Evolutionary conservation across 2,888 invertebrate genomes (phyloP).

Genomic region (Drosophila subquinaria): DNA sequence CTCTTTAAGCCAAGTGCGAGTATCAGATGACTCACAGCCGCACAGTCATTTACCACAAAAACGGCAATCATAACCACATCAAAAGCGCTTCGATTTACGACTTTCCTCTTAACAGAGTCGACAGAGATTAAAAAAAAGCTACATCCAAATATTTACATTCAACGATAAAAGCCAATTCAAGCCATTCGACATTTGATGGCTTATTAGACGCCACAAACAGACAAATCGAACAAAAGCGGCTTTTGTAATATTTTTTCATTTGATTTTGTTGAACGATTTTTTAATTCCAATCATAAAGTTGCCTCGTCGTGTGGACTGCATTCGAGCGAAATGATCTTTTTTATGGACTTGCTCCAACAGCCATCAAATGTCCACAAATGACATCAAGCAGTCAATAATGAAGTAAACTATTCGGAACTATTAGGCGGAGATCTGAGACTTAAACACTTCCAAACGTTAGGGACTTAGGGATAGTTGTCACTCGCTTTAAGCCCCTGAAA

Average conservation of each 20-base stretch:
- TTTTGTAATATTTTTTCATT: slow-evolving; percentile 58
- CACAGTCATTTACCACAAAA: slow-evolving; percentile 35
- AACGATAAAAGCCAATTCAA: slow-evolving; percentile 51
- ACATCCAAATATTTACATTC: slow-evolving; percentile 70
- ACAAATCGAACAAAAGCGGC: slow-evolving; percentile 66
- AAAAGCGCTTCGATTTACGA: slow-evolving; percentile 66
- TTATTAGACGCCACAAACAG: slow-evolving; percentile 69
- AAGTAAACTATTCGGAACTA: slow-evolving; percentile 41
- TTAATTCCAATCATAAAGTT: slow-evolving; percentile 62
- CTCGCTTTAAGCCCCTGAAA: slow-evolving; percentile 7
- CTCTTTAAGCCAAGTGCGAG: slow-evolving; percentile 24
- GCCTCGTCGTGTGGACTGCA: slow-evolving; percentile 25
- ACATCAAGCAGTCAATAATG: slow-evolving; percentile 58
- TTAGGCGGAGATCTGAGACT: slow-evolving; percentile 15
- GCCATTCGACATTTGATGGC: slow-evolving; percentile 64
- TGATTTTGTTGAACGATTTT: slow-evolving; percentile 54
- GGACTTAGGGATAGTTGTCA: slow-evolving; percentile 51
- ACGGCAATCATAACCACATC: slow-evolving; percentile 64
- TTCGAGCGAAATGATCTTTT: slow-evolving; percentile 59
- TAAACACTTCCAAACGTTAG: slow-evolving; percentile 50
- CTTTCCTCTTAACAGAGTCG: slow-evolving; percentile 44
- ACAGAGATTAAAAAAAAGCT: slow-evolving; percentile 23
- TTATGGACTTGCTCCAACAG: slow-evolving; percentile 24
- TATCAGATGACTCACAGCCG: slow-evolving; percentile 50
- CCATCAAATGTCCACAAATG: slow-evolving; percentile 54